Evolutionary conservation across 1,140 invertebrate species (phyloP), one percentile per base, ranked within the genome.

Genomic region (Gonioctena quinquepunctata): DNA sequence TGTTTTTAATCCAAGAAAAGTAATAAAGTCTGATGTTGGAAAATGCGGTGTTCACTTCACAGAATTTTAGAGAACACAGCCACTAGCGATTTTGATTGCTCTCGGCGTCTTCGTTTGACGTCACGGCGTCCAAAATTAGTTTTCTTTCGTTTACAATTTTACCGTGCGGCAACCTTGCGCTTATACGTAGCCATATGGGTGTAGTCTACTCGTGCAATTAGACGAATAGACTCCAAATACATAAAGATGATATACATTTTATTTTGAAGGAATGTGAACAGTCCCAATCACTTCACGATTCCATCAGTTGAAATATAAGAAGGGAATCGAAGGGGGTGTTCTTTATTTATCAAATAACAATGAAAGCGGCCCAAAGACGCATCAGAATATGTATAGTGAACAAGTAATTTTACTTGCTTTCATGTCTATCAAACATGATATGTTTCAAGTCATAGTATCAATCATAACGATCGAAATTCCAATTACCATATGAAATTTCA

Each of bases 81-180:
- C 61, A 63, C 61, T 22, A 48, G 6, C 61, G 25, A 49, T 22
- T 22, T 33, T 27, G 61, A 21, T 48, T 23, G 8, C 61, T 49
- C 11, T 11, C 60, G 68, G 65, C 68, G 70, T 72, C 70, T 64
- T 18, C 67, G 60, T 56, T 72, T 75, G 68, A 75, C 74, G 74
- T 75, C 74, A 75, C 68, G 27, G 28, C 70, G 71, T 72, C 74
- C 74, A 75, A 75, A 75, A 49, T 75, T 75, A 75, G 74, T 59
- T 48, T 22, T 68, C 66, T 73, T 73, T 42, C 28, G 42, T 69
- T 61, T 52, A 61, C 42, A 25, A 27, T 25, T 66, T 28, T 27
- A 49, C 54, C 21, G 64, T 26, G 33, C 16, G 52, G 64, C 50
- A 57, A 69, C 56, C 50, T 60, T 52, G 54, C 49, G 56, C 27